phyloP scores from a whole-genome alignment of 1,140 invertebrate genomes.

The Dolichoris vasculosae region DNA sequence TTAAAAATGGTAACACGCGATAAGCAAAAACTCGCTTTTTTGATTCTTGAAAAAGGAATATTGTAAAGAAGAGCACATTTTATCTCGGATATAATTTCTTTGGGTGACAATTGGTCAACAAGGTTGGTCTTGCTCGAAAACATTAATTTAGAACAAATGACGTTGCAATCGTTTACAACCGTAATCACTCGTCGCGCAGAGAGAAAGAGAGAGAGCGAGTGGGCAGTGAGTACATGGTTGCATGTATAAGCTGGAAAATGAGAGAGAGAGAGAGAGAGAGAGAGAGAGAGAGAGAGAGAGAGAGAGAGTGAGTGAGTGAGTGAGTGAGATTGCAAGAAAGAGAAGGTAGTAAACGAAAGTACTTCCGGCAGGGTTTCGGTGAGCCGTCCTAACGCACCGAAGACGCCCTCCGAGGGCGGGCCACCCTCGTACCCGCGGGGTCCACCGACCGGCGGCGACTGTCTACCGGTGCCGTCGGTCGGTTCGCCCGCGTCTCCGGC shows the following conservation, averaged over 20 bases:
- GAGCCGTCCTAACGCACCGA: constrained; percentile 28
- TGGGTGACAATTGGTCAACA: too few relatives aligned
- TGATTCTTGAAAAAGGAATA: too few relatives aligned
- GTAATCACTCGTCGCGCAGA: background rate
- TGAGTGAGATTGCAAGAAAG: background rate
- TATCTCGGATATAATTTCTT: too few relatives aligned
- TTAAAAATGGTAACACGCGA: too few relatives aligned
- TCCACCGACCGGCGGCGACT: constrained; percentile 76
- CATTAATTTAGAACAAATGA: too few relatives aligned
- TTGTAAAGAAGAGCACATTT: too few relatives aligned
- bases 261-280: background rate
- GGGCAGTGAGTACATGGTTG: too few relatives aligned
- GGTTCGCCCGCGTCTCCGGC: constrained; percentile 85
- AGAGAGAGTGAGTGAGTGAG: background rate
- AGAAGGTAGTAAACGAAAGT: background rate
- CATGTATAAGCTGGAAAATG: too few relatives aligned
- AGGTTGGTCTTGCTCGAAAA: too few relatives aligned
- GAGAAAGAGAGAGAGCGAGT: too few relatives aligned
- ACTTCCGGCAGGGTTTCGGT: constrained; percentile 21
- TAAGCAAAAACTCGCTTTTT: too few relatives aligned
- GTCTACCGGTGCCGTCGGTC: constrained; percentile 79
- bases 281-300: background rate
- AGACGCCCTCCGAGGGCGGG: constrained; percentile 35
- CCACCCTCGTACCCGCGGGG: constrained; percentile 78
- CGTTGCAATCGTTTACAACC: background rate